These are phyloP conservation scores for Microctonus hyperodae DNA, from an alignment of 2,888 invertebrate genomes.

Conservation along the genomic window DNA sequence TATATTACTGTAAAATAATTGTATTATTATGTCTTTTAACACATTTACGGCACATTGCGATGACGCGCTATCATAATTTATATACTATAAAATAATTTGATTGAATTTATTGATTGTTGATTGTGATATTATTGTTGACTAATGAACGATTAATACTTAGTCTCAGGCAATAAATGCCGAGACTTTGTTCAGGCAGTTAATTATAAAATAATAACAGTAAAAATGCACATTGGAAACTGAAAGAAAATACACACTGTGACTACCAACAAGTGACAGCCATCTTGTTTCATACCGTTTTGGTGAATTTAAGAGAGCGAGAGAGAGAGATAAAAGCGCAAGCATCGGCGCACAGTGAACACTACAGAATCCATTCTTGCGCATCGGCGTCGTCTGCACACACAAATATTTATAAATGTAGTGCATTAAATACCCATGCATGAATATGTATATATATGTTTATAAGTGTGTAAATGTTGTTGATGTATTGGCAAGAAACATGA, in stretches of 20 bases:
- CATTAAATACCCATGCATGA: no score
- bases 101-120: constrained; percentile 16
- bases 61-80: constrained; percentile 44
- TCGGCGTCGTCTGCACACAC: neutral
- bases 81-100: constrained; percentile 10
- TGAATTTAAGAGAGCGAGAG: constrained; percentile 41
- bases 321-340: neutral
- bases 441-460: neutral
- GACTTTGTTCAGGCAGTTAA: constrained; percentile 42
- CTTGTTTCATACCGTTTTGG: constrained; percentile 56
- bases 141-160: neutral
- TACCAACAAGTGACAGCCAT: constrained; percentile 66
- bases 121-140: neutral
- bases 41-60: constrained; percentile 52
- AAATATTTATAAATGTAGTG: neutral
- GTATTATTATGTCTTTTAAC: constrained; percentile 41
- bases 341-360: neutral
- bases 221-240: constrained; percentile 27
- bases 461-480: neutral
- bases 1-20: constrained; percentile 49
- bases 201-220: neutral
- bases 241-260: constrained; percentile 55
- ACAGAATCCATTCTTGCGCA: constrained; percentile 1
- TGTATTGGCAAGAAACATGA: neutral
- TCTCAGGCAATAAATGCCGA: constrained; percentile 8